Base-by-base conservation (phyloP, 2,797 vertebrate genomes). In the Synaphobranchus kaupii region DNA sequence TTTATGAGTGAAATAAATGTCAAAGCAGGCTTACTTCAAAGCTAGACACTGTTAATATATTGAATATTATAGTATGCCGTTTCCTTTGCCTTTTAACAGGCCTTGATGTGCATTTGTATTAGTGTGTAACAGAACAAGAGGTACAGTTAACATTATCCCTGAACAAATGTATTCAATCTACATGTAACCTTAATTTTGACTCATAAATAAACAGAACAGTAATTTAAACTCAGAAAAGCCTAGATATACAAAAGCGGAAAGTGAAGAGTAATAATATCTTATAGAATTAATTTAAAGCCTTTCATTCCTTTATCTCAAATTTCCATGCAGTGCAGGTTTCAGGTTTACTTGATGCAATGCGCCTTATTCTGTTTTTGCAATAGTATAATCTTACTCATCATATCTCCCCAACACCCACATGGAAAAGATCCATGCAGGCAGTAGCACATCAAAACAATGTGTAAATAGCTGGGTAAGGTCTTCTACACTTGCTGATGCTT, bases 1-100 rank as follows among this genome's bases (percentile, higher is more conserved):
- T 81, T 48, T 81, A 48, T n/a, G 78, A 81, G 47, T 48, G 47
- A 48, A 47, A 81, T 81, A 48, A 81, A 81, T 81, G 78, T 81
- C 78, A 81, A 81, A 81, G 47, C 78, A 81, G 22, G 50, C 47
- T n/a, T 81, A 50, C 44, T 50, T 81, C 44, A 81, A 81, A 22
- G 22, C 20, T 31, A 81, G 78, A n/a, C 44, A 25, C 78, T 81
- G 47, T 81, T 10, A 81, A 50, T 81, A 44, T 47, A 78, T 78
- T 28, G 39, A 81, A 47, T 25, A 20, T n/a, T 44, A 44, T 3
- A 78, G 34, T 50, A 50, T n/a, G 10, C 78, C 22, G 50, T 81
- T 81, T 81, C 15, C 44, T 81, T n/a, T 81, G 20, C 47, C 78
- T 44, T 81, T 22, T 25, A 2, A 81, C 28, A 8, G 1, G 34